phyloP scores from a whole-genome alignment of 2,888 invertebrate genomes.

The Drosophila differens region DNA sequence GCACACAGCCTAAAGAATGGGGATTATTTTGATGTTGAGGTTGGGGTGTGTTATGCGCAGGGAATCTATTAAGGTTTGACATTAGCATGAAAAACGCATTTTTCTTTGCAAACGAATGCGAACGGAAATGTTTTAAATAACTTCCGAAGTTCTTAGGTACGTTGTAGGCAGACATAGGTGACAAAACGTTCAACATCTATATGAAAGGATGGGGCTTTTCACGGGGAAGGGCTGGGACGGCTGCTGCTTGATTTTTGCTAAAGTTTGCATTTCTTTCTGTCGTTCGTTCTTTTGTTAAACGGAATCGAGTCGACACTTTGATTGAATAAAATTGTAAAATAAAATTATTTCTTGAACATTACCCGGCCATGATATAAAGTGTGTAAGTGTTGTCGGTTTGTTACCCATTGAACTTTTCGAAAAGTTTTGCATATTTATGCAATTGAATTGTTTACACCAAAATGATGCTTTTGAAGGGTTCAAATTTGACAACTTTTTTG shows the following conservation, averaged over 20 bases:
- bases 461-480: slow-evolving; percentile 65
- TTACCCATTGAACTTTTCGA: slow-evolving; percentile 17
- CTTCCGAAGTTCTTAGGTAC: slow-evolving; percentile 46
- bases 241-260: neutral
- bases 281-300: slow-evolving; percentile 41
- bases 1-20: slow-evolving; percentile 10
- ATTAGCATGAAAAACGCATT: slow-evolving; percentile 81
- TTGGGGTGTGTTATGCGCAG: neutral
- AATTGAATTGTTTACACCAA: slow-evolving; percentile 79
- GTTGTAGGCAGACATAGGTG: slow-evolving; percentile 50
- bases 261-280: slow-evolving; percentile 44
- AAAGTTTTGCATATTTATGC: slow-evolving; percentile 70
- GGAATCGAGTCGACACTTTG: slow-evolving; percentile 55
- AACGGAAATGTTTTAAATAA: slow-evolving; percentile 67
- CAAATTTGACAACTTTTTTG: slow-evolving; percentile 41
- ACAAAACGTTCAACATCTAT: slow-evolving; percentile 46
- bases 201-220: neutral
- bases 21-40: slow-evolving; percentile 5
- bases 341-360: slow-evolving; percentile 65
- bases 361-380: slow-evolving; percentile 44
- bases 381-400: slow-evolving; percentile 35
- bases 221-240: neutral
- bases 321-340: slow-evolving; percentile 72
- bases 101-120: slow-evolving; percentile 64
- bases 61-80: slow-evolving; percentile 76